These are phyloP conservation scores for Agapostemon virescens DNA, from an alignment of 2,888 invertebrate genomes.

Conservation along the genomic window DNA sequence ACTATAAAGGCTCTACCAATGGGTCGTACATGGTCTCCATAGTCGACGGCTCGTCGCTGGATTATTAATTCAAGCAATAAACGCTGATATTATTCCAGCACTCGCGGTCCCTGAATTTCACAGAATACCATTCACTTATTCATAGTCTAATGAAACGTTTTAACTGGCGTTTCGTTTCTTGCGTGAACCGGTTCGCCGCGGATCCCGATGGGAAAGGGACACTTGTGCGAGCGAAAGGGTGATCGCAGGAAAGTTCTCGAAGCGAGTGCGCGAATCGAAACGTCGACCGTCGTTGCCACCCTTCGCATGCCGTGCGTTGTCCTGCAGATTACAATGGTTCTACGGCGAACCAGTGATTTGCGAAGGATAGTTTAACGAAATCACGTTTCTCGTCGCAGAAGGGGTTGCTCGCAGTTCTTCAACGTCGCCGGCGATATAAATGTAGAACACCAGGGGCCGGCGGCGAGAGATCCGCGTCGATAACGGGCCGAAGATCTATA, in stretches of 20 bases:
- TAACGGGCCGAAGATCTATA: conserved; percentile 49
- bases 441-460: conserved; percentile 26
- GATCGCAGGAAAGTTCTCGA: neutral
- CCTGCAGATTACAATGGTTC: conserved; percentile 6
- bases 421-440: conserved; percentile 21
- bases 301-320: neutral
- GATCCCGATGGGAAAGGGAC: neutral
- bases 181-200: neutral
- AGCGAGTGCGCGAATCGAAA: neutral
- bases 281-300: neutral
- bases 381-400: neutral
- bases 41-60: neutral
- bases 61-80: neutral
- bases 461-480: conserved; percentile 36
- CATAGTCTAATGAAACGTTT: neutral
- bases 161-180: neutral
- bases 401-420: neutral
- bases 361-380: conserved; percentile 17
- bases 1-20: neutral
- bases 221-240: conserved; percentile 1
- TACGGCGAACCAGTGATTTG: neutral
- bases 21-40: too few relatives aligned
- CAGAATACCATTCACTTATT: neutral
- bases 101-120: neutral
- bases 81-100: neutral